Conservation (phyloP, 2,888 invertebrate species). For the Trilocha varians region DNA sequence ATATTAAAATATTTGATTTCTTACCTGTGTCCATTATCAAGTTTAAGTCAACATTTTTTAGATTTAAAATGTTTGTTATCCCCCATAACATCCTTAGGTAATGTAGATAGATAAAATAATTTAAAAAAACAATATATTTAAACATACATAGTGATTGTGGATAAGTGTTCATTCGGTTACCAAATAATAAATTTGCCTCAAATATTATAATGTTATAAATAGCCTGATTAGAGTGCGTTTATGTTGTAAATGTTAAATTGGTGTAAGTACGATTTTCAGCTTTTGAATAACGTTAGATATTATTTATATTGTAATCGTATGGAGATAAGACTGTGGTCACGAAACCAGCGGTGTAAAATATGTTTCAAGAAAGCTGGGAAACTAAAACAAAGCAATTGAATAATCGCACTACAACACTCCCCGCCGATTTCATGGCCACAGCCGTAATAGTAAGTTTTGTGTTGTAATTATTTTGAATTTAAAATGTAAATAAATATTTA, state of each 20-base stretch:
- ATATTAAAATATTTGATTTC: no score
- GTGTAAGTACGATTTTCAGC: background rate
- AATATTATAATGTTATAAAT: conserved; percentile 1
- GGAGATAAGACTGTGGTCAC: no score
- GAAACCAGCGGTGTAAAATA: no score
- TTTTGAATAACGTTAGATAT: background rate
- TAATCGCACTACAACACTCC: no score
- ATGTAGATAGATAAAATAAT: conserved; percentile 34
- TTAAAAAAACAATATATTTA: conserved; percentile 30
- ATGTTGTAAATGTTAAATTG: background rate
- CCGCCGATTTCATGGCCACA: no score
- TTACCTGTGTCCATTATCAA: no score
- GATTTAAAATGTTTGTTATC: no score
- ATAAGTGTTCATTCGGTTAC: conserved; percentile 38
- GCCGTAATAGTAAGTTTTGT: background rate
- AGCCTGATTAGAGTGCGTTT: background rate
- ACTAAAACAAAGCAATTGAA: no score
- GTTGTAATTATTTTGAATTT: conserved; percentile 17
- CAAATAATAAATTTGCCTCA: conserved; percentile 19
- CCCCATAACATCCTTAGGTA: conserved; percentile 31
- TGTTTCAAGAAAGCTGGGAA: no score
- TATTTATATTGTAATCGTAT: background rate
- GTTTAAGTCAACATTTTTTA: no score
- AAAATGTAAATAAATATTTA: conserved; percentile 16
- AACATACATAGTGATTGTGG: conserved; percentile 13